Conservation (phyloP, 2,888 invertebrate genomes). For the Apodemia mormo region DNA sequence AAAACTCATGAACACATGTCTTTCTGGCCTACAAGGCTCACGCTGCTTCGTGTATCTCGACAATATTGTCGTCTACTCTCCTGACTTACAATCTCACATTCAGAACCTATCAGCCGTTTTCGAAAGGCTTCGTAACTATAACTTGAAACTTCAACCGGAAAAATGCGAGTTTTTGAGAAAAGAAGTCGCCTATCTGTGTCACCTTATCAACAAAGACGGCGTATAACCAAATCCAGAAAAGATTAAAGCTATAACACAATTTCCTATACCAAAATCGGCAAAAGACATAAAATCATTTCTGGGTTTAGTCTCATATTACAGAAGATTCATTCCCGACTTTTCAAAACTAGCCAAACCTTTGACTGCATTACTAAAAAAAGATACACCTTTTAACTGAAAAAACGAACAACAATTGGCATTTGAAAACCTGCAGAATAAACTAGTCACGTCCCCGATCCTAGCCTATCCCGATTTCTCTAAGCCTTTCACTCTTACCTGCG, state of each 20-base stretch:
- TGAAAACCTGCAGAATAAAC: conserved; percentile 9
- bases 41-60: neutral
- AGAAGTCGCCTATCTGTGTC: neutral
- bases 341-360: neutral
- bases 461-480: conserved; percentile 23
- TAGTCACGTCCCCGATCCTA: conserved; percentile 24
- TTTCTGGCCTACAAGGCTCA: neutral
- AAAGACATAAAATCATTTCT: conserved; percentile 8
- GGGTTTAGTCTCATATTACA: neutral
- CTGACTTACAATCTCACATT: neutral
- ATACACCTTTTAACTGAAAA: neutral
- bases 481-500: conserved; percentile 23
- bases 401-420: neutral
- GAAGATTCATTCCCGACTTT: neutral
- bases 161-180: neutral
- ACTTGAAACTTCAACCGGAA: neutral
- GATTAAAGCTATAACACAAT: neutral
- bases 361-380: neutral
- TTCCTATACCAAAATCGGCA: neutral
- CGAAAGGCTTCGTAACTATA: neutral
- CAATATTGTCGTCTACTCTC: neutral
- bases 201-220: neutral
- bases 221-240: neutral
- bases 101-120: neutral
- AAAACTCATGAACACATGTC: neutral